Conservation (phyloP, 2,888 invertebrate genomes). For the Nemurella pictetii region DNA sequence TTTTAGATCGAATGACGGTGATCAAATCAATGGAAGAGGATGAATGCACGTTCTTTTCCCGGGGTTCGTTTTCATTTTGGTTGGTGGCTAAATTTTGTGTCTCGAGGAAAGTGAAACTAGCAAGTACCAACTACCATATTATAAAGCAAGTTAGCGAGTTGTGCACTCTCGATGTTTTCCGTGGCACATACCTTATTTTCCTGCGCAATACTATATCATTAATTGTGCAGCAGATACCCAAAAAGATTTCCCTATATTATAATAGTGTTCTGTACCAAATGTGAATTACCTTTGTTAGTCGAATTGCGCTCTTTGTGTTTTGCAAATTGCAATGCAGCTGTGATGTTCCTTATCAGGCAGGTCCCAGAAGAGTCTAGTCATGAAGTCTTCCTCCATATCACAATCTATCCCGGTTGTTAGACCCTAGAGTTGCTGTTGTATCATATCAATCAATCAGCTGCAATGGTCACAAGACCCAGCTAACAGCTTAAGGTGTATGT, state of each 20-base stretch:
- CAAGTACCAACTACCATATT: too few relatives aligned
- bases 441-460: conserved; percentile 17
- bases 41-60: neutral
- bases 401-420: conserved; percentile 2
- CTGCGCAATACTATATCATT: neutral
- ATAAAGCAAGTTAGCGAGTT: neutral
- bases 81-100: neutral
- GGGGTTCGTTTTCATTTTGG: neutral
- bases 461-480: neutral
- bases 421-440: neutral
- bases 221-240: neutral
- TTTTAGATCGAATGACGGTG: neutral
- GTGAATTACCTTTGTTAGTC: neutral
- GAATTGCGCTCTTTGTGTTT: neutral
- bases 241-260: neutral
- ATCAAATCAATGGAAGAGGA: neutral
- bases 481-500: neutral
- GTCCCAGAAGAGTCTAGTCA: conserved; percentile 34
- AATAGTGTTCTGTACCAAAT: neutral
- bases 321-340: conserved; percentile 33
- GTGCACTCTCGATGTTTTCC: neutral
- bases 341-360: conserved; percentile 37
- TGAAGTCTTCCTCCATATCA: conserved; percentile 40
- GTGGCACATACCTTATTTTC: neutral
- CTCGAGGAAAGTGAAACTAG: neutral